These are phyloP conservation scores for Acholoe squamosa DNA, from an alignment of 2,888 invertebrate genomes.

Conservation along the genomic window DNA sequence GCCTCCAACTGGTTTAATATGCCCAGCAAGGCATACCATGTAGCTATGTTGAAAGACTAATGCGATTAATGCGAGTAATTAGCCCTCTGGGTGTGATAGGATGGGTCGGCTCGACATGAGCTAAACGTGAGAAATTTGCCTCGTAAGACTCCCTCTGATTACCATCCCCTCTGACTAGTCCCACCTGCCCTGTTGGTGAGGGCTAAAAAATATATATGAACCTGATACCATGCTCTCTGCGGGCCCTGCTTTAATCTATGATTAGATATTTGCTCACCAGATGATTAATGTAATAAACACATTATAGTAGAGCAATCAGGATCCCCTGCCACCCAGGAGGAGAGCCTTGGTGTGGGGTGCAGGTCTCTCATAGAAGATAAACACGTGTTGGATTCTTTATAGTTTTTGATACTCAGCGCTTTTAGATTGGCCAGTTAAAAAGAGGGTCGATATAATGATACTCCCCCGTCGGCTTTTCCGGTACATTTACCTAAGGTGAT, in stretches of 20 bases:
- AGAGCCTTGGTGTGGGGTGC: neutral
- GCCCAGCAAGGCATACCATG: neutral
- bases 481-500: no score
- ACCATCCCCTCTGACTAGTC: slow-evolving; percentile 39
- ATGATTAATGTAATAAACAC: slow-evolving; percentile 13
- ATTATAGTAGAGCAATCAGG: slow-evolving; percentile 16
- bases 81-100: slow-evolving; percentile 41
- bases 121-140: slow-evolving; percentile 43
- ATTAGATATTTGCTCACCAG: slow-evolving; percentile 44
- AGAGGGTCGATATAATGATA: no score
- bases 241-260: slow-evolving; percentile 20
- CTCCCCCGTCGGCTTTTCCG: no score
- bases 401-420: no score
- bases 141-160: slow-evolving; percentile 12
- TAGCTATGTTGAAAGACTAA: slow-evolving; percentile 12
- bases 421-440: no score
- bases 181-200: neutral
- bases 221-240: neutral
- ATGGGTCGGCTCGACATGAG: neutral
- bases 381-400: no score
- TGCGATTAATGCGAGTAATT: slow-evolving; percentile 54
- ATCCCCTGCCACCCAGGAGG: neutral
- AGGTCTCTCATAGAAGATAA: no score
- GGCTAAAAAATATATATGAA: neutral
- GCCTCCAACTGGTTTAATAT: neutral